Base-by-base conservation (phyloP, 2,888 invertebrate species). In the Byasa hedistus region DNA sequence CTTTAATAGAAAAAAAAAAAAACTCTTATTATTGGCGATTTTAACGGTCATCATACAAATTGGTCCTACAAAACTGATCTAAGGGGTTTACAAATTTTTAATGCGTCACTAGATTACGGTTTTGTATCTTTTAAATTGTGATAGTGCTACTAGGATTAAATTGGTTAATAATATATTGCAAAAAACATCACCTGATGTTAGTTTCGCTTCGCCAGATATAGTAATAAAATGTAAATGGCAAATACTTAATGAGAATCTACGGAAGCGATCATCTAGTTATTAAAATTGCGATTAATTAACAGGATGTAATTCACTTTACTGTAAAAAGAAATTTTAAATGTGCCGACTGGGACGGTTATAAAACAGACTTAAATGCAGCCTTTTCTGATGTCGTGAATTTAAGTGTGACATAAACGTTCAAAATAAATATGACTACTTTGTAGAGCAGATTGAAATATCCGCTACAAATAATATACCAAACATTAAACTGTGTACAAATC, bases 1-100 rank as follows among this genome's bases (percentile, higher is more conserved):
- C 51, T 68, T 70, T 48, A 72, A 69, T 39, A 67, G 51, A n/a
- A n/a, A n/a, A n/a, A 1, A 68, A 70, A 48, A 68, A 70, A 22
- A 68, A 66, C 36, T 24, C 17, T 24, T 19, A 17, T 70, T 69
- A 70, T 71, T n/a, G n/a, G n/a, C n/a, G n/a, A n/a, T n/a, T n/a
- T n/a, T n/a, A n/a, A n/a, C n/a, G n/a, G n/a, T n/a, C n/a, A n/a
- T n/a, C n/a, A n/a, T n/a, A n/a, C n/a, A n/a, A n/a, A n/a, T n/a
- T n/a, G n/a, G n/a, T n/a, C 72, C 0, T 54, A 23, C 55, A 69
- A 67, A 67, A 66, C 23, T 10, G 69, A 72, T 51, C 27, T n/a
- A 8, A 57, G 69, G 23, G 72, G 69, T 57, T 59, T 12, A 19
- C 66, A 69, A 51, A 10, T 70, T 27, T 52, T 67, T 2, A 67